Conservation (phyloP, 2,888 invertebrate genomes). For the Xanthia icteritia region DNA sequence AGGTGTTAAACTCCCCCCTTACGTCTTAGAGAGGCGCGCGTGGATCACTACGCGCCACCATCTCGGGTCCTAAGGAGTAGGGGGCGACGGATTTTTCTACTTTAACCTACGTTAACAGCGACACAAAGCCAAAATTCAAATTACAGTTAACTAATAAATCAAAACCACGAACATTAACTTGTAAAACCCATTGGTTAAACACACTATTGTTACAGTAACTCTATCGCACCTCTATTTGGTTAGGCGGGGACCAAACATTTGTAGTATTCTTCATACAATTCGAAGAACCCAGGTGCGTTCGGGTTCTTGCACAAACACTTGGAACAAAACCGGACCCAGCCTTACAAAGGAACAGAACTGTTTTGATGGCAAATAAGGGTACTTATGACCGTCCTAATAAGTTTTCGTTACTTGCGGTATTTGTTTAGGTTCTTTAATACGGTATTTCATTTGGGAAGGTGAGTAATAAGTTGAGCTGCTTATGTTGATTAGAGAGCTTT, state of each 20-base stretch:
- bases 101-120: background rate
- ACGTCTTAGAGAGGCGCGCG: too few relatives aligned
- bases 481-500: slow-evolving; percentile 35
- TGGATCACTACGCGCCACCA: too few relatives aligned
- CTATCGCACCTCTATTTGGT: slow-evolving; percentile 61
- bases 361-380: slow-evolving; percentile 72
- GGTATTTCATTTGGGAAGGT: slow-evolving; percentile 58
- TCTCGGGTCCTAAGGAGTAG: too few relatives aligned
- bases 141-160: slow-evolving; percentile 50
- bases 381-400: slow-evolving; percentile 62
- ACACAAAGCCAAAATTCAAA: slow-evolving; percentile 8
- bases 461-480: slow-evolving; percentile 57
- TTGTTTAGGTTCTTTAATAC: slow-evolving; percentile 64
- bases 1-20: too few relatives aligned
- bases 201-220: slow-evolving; percentile 61
- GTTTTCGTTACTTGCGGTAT: slow-evolving; percentile 55
- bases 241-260: slow-evolving; percentile 70
- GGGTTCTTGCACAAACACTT: slow-evolving; percentile 74
- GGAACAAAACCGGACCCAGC: slow-evolving; percentile 63
- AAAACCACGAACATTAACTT: slow-evolving; percentile 39
- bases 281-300: slow-evolving; percentile 75
- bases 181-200: slow-evolving; percentile 41
- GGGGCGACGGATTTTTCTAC: too few relatives aligned
- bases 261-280: slow-evolving; percentile 69
- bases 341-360: slow-evolving; percentile 68